Evolutionary conservation across 1,140 invertebrate genomes (phyloP).

Genomic region (Aphaenogaster rudis): DNA sequence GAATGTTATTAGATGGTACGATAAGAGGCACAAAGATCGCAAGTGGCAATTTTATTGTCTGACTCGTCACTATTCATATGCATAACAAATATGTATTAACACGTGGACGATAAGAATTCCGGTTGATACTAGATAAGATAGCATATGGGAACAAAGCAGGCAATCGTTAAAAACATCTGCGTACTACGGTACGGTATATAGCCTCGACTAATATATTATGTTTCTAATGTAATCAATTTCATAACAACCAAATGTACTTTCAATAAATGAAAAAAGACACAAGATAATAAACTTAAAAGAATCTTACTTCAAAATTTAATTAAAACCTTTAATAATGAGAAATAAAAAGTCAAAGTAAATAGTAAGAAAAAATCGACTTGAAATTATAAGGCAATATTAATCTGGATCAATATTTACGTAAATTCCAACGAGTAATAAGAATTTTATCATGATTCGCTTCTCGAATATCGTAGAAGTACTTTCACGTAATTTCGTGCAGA

Average conservation of each 20-base stretch:
- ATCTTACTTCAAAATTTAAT: constrained; percentile 18
- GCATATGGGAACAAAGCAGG: background rate
- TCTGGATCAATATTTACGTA: background rate
- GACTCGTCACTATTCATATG: background rate
- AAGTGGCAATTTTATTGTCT: constrained; percentile 34
- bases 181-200: background rate
- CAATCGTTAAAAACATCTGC: background rate
- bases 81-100: constrained; percentile 25
- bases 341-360: background rate
- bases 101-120: constrained; percentile 4
- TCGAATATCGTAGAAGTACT: background rate
- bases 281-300: background rate
- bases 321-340: constrained; percentile 10
- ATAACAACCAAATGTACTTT: background rate
- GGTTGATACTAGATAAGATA: constrained; percentile 46
- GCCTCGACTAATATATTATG: background rate
- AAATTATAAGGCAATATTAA: constrained; percentile 2
- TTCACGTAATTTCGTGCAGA: background rate
- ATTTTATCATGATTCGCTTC: background rate
- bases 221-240: constrained; percentile 13
- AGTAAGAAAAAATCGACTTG: background rate
- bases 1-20: constrained; percentile 6
- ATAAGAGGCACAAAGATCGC: constrained; percentile 5
- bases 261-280: background rate
- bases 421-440: constrained; percentile 11